Evolutionary conservation across 2,797 vertebrate species (phyloP), one percentile per base, ranked within the genome.

Genomic region (Gymnodraco acuticeps): DNA sequence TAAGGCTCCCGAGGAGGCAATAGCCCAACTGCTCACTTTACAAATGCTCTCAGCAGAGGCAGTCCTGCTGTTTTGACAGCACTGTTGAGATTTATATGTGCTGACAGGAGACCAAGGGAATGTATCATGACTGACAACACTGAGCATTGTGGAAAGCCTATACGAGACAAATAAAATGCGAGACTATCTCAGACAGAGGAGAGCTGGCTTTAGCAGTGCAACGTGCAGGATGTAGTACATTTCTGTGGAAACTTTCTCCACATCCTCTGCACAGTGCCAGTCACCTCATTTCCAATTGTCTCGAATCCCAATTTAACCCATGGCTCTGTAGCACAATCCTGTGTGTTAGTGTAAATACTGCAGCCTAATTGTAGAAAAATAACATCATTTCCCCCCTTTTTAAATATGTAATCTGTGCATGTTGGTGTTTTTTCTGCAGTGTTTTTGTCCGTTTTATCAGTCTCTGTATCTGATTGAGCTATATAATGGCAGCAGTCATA

Each of bases 401-500:
- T 81, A 80, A 83, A 73, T 81, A 74, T 87, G 73, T 82, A 79
- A 85, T 90, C 59, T 78, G 64, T 73, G 62, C 78, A 64, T 83
- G 78, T 83, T 68, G 81, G 61, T 93, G 60, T 90, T 87, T 93
- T 27, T 88, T 84, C 78, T 82, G 72, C 79, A 43, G 81, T 81
- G 80, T 86, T 91, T 89, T 84, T 83, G 77, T 78, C 83, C 85
- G 74, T 85, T 89, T 85, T 88, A 89, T 92, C 88, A 85, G 78
- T 76, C 77, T 31, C 74, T 88, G 62, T 93, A 93, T 95, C 94
- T 94, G 92, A 95, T 94, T 86, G 83, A 88, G 80, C 88, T 72
- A 85, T 85, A 92, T 93, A 94, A 94, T 93, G 84, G 88, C 85
- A 87, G 91, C 84, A 95, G 94, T 94, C 94, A 95, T 91, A 96